Evolutionary conservation across 1,140 invertebrate genomes (phyloP).

Genomic region (Drosophila fuyamai): DNA sequence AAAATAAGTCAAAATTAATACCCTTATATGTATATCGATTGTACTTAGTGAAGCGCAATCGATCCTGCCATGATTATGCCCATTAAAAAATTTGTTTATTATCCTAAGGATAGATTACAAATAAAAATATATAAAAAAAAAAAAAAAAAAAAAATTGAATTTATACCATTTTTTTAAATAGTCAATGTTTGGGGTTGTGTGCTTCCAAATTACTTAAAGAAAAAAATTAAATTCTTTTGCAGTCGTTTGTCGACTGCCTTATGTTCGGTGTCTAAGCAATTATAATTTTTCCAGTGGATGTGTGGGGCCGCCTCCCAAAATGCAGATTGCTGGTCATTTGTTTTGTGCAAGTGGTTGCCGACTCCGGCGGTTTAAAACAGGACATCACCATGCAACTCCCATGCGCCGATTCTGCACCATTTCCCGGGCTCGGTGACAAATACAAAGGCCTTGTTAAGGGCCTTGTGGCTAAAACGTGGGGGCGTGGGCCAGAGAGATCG

Average conservation of each 20-base stretch:
- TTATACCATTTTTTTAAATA: too few relatives aligned
- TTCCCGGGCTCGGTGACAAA: slow-evolving; percentile 59
- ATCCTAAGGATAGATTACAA: too few relatives aligned
- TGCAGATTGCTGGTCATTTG: slow-evolving; percentile 67
- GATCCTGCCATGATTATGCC: too few relatives aligned
- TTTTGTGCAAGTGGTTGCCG: slow-evolving; percentile 46
- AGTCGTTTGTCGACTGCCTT: neutral
- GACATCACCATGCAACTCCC: slow-evolving; percentile 7
- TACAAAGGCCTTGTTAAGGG: slow-evolving; percentile 59
- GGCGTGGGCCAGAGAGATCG: slow-evolving; percentile 21
- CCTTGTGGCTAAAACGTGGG: slow-evolving; percentile 13
- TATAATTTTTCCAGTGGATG: slow-evolving; percentile 51
- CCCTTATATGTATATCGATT: too few relatives aligned
- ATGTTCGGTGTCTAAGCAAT: slow-evolving; percentile 49
- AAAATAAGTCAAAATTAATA: too few relatives aligned
- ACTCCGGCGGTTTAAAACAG: slow-evolving; percentile 3
- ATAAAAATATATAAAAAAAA: too few relatives aligned
- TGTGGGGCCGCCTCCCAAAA: slow-evolving; percentile 36
- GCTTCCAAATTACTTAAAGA: too few relatives aligned
- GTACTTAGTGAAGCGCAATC: too few relatives aligned
- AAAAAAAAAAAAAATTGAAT: too few relatives aligned
- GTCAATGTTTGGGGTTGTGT: too few relatives aligned
- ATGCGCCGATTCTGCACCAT: slow-evolving; percentile 25
- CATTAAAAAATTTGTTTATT: too few relatives aligned
- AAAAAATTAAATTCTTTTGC: neutral